Evolutionary conservation across 2,888 invertebrate genomes (phyloP), one percentile per base, ranked within the genome.

Genomic region (Lypha dubia): DNA sequence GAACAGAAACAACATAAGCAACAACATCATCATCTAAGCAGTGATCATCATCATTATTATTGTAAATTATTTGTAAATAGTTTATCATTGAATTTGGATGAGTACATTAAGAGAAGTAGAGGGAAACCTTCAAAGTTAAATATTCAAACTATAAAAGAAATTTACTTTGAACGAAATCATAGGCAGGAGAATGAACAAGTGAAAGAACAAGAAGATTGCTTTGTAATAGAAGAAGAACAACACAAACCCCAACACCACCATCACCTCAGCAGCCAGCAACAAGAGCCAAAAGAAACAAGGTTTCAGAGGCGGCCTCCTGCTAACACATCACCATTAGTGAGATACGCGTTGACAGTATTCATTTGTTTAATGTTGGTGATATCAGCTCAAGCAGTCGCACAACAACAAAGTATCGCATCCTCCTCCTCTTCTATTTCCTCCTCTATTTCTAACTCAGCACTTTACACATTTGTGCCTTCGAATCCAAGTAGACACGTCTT

Each of bases 391-490:
- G 63, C 84, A 80, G 49, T 20, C 41, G 58, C 80, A 35, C 80
- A 80, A 51, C 80, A 80, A 51, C 79, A 74, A 62, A 79, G 65
- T 38, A 89, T 87, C 88, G 88, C 89, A 6, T 46, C 60, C 28
- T 22, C 35, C 3, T 74, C 28, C 35, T 17, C 46, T 9, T 81
- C 87, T n/a, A 68, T 24, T 44, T 15, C 60, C 13, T 84, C 87
- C 8, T 80, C 87, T 7, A 28, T 46, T 17, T 87, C 88, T n/a
- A 89, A 86, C 20, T 87, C 87, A 15, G 89, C 90, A 28, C 90
- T 91, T 63, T 92, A 90, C 79, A 87, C 77, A 20, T 84, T 84
- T 74, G 58, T 84, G 41, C 70, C 81, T 24, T 70, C 81, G 38
- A 74, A 81, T 70, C 74, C 81, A 17, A 68, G 85, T 3, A 79